Evolutionary conservation across 2,888 invertebrate genomes (phyloP), one percentile per base, ranked within the genome.

Genomic region (Drosophila kuntzei): DNA sequence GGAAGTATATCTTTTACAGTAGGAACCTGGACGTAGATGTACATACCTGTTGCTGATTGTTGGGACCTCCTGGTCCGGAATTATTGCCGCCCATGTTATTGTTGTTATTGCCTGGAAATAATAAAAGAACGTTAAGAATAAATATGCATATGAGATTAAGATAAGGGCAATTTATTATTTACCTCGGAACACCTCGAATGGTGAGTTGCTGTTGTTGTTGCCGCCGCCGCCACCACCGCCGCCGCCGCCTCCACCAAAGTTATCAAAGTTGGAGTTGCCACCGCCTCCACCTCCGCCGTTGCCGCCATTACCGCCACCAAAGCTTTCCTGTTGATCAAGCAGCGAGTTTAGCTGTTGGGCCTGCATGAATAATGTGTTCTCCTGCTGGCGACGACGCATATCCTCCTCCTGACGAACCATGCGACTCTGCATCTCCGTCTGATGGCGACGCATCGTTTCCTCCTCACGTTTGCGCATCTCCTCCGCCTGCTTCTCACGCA

Each of bases 281-380:
- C 71, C 76, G 14, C 76, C 77, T 1, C 62, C 60, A 16, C 70
- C 76, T 22, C 69, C 76, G 27, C 76, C 78, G 50, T 69, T 70
- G 22, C 73, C 79, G 37, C 69, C 71, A 0, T 55, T 51, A 41
- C 66, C 73, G 20, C 69, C 78, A 5, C 80, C 82, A 37, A 85
- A 90, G 66, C 89, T 81, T 87, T 96, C 96, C 90, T 95, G 95
- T 80, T 95, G 95, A 84, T 96, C 95, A 65, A 96, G 91, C 93
- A 96, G 93, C 0, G 95, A 94, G 87, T 94, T 94, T 39, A 95
- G 89, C 65, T 94, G 93, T 84, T 94, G 95, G 1, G 94, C 94
- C 93, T 97, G 97, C 94, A 97, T 96, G 83, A 97, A 97, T 69
- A 97, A 93, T 79, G 95, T 96, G 92, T 97, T 97, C 93, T 97